phyloP scores from a whole-genome alignment of 1,140 invertebrate genomes.

The Halesus radiatus region DNA sequence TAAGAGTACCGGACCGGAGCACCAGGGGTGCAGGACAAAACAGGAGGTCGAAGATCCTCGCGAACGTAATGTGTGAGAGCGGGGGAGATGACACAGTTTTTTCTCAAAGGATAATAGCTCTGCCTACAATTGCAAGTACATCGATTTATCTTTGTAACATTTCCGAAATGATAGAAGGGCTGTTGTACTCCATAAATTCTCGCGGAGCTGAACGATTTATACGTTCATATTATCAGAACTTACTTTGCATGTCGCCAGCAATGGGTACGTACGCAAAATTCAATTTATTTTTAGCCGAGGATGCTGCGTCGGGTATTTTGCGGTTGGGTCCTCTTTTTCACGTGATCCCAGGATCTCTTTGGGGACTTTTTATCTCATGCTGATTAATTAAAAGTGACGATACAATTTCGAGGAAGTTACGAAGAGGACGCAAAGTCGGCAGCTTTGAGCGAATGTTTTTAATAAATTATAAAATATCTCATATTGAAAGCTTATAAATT shows the following conservation, averaged over 20 bases:
- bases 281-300: not conserved
- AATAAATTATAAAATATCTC: too few relatives aligned
- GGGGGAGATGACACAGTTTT: not conserved
- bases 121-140: not conserved
- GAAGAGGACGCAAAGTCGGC: not conserved
- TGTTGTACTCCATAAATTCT: not conserved
- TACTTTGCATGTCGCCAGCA: too few relatives aligned
- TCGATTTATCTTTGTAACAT: slow-evolving; percentile 22
- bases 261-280: too few relatives aligned
- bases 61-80: not conserved
- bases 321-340: not conserved
- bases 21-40: too few relatives aligned
- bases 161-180: not conserved
- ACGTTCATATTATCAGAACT: too few relatives aligned
- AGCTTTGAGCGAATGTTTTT: not conserved
- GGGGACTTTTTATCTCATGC: slow-evolving; percentile 5
- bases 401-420: not conserved
- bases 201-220: not conserved
- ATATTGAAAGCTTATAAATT: too few relatives aligned
- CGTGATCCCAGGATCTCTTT: not conserved
- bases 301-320: slow-evolving; percentile 1
- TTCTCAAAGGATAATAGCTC: not conserved
- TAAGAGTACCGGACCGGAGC: too few relatives aligned
- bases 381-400: slow-evolving; percentile 30
- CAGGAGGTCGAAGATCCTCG: not conserved